Base-by-base conservation (phyloP, 2,113 vertebrate genomes). In the Tachysurus vachellii region DNA sequence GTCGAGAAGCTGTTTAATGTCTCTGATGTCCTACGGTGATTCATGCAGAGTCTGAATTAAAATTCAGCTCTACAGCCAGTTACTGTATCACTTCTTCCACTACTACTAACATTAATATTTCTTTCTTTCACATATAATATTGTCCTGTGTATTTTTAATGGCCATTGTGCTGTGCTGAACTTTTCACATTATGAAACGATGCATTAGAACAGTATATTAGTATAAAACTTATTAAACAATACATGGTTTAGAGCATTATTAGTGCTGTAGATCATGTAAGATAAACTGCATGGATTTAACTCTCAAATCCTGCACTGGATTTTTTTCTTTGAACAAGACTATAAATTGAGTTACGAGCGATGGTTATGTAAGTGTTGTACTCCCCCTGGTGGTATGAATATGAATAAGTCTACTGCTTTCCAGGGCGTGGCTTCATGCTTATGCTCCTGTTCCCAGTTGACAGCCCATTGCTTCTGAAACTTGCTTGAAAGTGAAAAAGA, bases 201-300 rank as follows among this genome's bases (percentile, higher is more conserved):
- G 91, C 86, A 68, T 89, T 75, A 71, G 17, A 17, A 19, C 42
- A 71, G 5, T 8, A 75, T 21, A 26, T 12, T 4, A 2, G 85
- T 89, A 53, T 71, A 44, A 36, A 44, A 21, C 36, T 44, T 42
- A 42, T 3, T 75, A 4, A 73, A 71, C 31, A 17, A 71, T 71
- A 42, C 68, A 36, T 10, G 17, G 16, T 71, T 9, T 42, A 14
- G 31, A 71, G 1, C 16, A 36, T 4, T 36, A 31, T 28, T 70
- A 5, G 4, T 70, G 13, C 66, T 36, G 17, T 21, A 19, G 70
- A 42, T 73, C 36, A 3, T 73, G 36, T 44, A 21, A 12, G 36
- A 44, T 21, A 21, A 73, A 3, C 17, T 73, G 8, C 7, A 19
- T 44, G 9, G 36, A 44, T 73, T 42, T 50, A 26, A 50, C 2